phyloP scores from a whole-genome alignment of 2,888 invertebrate species.

The Helleia helle region DNA sequence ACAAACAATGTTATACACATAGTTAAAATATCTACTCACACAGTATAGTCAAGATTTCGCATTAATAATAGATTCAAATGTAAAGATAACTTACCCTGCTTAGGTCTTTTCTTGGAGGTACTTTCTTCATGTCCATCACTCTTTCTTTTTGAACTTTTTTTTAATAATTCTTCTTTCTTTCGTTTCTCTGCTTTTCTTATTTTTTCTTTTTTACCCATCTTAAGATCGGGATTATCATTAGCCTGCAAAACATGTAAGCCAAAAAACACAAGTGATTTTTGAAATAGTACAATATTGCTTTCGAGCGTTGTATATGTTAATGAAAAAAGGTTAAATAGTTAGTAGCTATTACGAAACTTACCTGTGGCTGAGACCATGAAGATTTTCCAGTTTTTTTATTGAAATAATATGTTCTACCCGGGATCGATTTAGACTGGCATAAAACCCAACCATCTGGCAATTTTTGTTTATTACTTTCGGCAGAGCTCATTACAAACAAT shows the following conservation, averaged over 20 bases:
- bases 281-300: too few relatives aligned
- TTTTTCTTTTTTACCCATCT: conserved; percentile 35
- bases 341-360: conserved; percentile 35
- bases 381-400: conserved; percentile 63
- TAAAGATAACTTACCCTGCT: conserved; percentile 34
- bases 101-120: conserved; percentile 33
- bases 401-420: conserved; percentile 61
- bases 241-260: conserved; percentile 29
- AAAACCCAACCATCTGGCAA: conserved; percentile 65
- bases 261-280: too few relatives aligned
- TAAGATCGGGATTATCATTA: conserved; percentile 34
- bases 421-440: conserved; percentile 57
- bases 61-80: too few relatives aligned
- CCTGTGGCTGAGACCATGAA: conserved; percentile 61
- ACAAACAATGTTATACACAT: too few relatives aligned
- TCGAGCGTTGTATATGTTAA: too few relatives aligned
- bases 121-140: conserved; percentile 36
- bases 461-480: conserved; percentile 42
- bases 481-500: conserved; percentile 45
- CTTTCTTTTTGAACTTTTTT: conserved; percentile 46
- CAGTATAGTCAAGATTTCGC: too few relatives aligned
- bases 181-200: conserved; percentile 30
- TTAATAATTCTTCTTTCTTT: conserved; percentile 35
- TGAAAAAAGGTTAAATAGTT: conserved; percentile 19
- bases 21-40: background rate